Percentiles rank a stretch among this genome's conserved stretches.
phyloP scores from a whole-genome alignment of 1,140 invertebrate genomes.

The Musca vetustissima region DNA sequence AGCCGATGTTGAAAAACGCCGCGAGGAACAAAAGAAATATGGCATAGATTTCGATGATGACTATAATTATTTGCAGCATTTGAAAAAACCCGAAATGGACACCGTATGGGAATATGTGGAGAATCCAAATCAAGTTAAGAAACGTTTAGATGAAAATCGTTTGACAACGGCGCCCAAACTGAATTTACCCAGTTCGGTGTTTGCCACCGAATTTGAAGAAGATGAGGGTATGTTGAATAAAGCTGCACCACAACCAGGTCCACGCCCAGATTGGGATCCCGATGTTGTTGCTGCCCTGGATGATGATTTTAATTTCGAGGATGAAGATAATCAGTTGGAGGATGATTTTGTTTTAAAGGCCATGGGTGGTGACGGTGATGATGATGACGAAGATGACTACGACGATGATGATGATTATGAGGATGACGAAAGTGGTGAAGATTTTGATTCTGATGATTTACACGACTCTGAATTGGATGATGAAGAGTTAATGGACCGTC shows the following conservation, averaged over 20 bases:
- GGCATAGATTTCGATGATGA: constrained; percentile 96
- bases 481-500: constrained; percentile 60
- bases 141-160: constrained; percentile 28
- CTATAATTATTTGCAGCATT: constrained; percentile 93
- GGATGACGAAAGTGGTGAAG: constrained; percentile 41
- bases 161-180: constrained; percentile 38
- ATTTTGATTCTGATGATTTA: constrained; percentile 54
- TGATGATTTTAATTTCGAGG: constrained; percentile 85
- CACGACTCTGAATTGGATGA: constrained; percentile 57
- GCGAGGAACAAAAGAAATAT: constrained; percentile 83
- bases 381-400: constrained; percentile 58
- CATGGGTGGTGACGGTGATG: constrained; percentile 62
- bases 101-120: constrained; percentile 54
- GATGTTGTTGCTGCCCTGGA: constrained; percentile 92
- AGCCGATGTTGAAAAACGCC: constrained; percentile 55
- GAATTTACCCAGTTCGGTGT: constrained; percentile 84
- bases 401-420: constrained; percentile 54
- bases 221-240: constrained; percentile 86
- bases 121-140: constrained; percentile 48
- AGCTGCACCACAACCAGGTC: constrained; percentile 75
- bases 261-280: constrained; percentile 83
- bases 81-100: constrained; percentile 65
- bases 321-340: constrained; percentile 83
- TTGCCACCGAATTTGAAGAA: constrained; percentile 87
- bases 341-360: constrained; percentile 88